phyloP scores from a whole-genome alignment of 2,888 invertebrate genomes.

The Yponomeuta malinellus region DNA sequence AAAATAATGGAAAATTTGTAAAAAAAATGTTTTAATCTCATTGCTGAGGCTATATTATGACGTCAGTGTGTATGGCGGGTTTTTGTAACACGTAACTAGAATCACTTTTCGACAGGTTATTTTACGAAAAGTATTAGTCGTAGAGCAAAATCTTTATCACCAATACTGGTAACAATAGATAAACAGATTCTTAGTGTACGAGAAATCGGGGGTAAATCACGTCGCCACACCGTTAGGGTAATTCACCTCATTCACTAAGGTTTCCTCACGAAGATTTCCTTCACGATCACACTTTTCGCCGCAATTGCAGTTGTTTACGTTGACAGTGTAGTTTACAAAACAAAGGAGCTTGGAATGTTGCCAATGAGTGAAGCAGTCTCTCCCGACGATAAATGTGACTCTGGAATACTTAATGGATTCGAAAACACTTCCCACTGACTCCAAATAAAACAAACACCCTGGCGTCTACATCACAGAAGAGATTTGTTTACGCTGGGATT shows the following conservation, averaged over 20 bases:
- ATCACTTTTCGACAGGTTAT: too few species aligned
- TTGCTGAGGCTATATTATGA: too few species aligned
- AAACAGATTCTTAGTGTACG: not conserved
- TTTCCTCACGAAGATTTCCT: not conserved
- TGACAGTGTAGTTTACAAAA: not conserved
- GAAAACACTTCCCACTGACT: not conserved
- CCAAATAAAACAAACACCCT: too few species aligned
- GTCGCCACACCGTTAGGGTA: not conserved
- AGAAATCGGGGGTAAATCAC: not conserved
- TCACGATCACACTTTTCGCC: not conserved
- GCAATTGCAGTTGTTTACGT: not conserved
- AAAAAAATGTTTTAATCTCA: too few species aligned
- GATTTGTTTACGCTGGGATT: too few species aligned
- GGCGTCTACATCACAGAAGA: too few species aligned
- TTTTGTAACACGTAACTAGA: too few species aligned
- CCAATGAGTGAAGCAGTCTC: not conserved
- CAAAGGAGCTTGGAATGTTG: not conserved
- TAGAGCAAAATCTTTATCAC: too few species aligned
- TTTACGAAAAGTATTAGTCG: too few species aligned
- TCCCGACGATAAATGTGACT: not conserved
- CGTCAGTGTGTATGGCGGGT: too few species aligned
- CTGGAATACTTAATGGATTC: not conserved
- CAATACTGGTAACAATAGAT: not conserved
- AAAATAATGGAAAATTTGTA: too few species aligned
- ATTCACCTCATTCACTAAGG: not conserved